These are phyloP conservation scores for Bradypodion ventrale DNA, from an alignment of 2,797 vertebrate species.

Conservation along the genomic window DNA sequence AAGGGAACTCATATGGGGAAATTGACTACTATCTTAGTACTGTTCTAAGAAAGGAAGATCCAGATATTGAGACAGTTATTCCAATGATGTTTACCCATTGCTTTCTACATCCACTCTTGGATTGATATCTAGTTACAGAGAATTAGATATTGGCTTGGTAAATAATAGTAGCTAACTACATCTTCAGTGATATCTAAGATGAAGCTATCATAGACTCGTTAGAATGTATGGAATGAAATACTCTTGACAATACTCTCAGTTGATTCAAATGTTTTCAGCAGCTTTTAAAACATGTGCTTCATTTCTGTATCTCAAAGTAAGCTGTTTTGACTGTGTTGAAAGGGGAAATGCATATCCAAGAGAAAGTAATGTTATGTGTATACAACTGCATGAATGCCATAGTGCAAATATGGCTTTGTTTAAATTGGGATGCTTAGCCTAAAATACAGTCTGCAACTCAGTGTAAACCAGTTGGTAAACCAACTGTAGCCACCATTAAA, in stretches of 20 bases:
- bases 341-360: background rate
- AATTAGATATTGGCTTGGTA: background rate
- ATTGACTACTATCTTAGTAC: background rate
- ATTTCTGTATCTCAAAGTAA: no score
- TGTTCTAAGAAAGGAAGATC: background rate
- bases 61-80: background rate
- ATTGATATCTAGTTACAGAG: background rate
- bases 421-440: background rate
- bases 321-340: background rate
- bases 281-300: no score
- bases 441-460: background rate
- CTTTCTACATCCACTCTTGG: background rate
- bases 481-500: background rate
- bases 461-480: background rate
- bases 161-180: background rate
- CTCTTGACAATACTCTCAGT: background rate
- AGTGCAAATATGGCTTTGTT: background rate
- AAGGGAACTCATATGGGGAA: background rate
- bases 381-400: background rate
- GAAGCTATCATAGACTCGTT: background rate
- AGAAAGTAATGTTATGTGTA: background rate
- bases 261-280: background rate
- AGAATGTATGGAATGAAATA: background rate
- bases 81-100: background rate
- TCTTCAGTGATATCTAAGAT: background rate